Base-by-base conservation (phyloP, 2,888 invertebrate genomes). In the Drosophila anomalata region DNA sequence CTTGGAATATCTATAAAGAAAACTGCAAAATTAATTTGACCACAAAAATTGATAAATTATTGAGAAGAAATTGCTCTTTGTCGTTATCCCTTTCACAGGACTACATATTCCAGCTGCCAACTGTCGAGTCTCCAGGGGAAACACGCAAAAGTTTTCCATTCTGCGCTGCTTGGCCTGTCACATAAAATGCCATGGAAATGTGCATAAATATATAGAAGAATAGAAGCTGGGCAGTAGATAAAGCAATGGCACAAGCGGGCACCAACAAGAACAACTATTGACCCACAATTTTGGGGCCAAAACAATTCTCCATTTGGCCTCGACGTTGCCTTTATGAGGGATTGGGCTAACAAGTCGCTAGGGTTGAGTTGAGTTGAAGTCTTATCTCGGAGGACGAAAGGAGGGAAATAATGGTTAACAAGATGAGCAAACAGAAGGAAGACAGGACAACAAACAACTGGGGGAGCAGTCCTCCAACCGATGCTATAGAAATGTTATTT, bases 201-300 rank as follows among this genome's bases (percentile, higher is more conserved):
- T 65, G 53, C 53, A 65, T 47, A 65, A 53, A 66, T 52, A 52
- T 65, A 53, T 52, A 17, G 31, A 39, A 31, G 39, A 66, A 20
- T 31, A 20, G 14, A 47, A 17, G 11, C 46, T 20, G 3, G 22
- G 26, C 8, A 46, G 29, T 8, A 66, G 44, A 65, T 52, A 65
- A 31, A 44, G 29, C 36, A 36, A 51, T 36, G 22, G 12, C 14
- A 36, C 44, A 51, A 24, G 44, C 33, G 44, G 11, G 31, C 9
- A 44, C 22, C 46, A 52, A 39, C 17, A 65, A 59, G 12, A 55
- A 47, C 39, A 44, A 52, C 63, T 46, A 52, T 65, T 65, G 67
- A 65, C 63, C 63, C 52, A 66, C 52, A 65, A 52, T 65, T 66
- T 65, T 66, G 39, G 24, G 52, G 66, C 66, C 66, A 65, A 52